Conservation (phyloP, 2,797 vertebrate genomes). For the Pempheris klunzingeri region DNA sequence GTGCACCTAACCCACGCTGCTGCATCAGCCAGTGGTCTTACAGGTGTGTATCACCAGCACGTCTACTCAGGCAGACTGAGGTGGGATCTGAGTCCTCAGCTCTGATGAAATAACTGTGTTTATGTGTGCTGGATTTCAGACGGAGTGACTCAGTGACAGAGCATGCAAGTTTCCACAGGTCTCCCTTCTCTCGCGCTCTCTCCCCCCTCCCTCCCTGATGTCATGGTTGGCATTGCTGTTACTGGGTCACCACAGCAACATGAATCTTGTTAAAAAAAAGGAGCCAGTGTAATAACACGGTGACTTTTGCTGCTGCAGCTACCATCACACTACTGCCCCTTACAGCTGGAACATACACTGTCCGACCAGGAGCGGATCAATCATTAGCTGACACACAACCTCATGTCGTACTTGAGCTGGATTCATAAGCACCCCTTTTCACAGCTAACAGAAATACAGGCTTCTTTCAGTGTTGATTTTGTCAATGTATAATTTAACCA, state of each 20-base stretch:
- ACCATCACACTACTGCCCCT: conserved; percentile 6
- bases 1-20: conserved; percentile 32
- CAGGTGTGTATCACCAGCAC: conserved; percentile 47
- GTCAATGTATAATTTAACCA: conserved; percentile 24
- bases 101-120: conserved; percentile 72
- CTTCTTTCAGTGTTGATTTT: conserved; percentile 35
- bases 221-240: conserved; percentile 72
- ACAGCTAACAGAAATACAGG: background rate
- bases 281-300: conserved; percentile 56
- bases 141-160: conserved; percentile 80
- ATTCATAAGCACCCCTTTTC: background rate
- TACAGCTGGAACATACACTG: background rate
- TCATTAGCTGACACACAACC: conserved; percentile 8
- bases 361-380: background rate
- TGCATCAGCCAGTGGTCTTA: conserved; percentile 27
- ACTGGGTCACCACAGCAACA: conserved; percentile 73
- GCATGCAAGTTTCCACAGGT: conserved; percentile 85
- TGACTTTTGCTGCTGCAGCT: conserved; percentile 18
- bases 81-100: conserved; percentile 34
- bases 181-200: conserved; percentile 47
- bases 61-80: conserved; percentile 25
- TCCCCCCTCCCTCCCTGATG: conserved; percentile 65
- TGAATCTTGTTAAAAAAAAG: conserved; percentile 37
- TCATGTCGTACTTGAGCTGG: background rate
- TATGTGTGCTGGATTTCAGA: conserved; percentile 73